Evolutionary conservation across 2,113 vertebrate species (phyloP), one percentile per base, ranked within the genome.

Genomic region (Caloenas nicobarica): DNA sequence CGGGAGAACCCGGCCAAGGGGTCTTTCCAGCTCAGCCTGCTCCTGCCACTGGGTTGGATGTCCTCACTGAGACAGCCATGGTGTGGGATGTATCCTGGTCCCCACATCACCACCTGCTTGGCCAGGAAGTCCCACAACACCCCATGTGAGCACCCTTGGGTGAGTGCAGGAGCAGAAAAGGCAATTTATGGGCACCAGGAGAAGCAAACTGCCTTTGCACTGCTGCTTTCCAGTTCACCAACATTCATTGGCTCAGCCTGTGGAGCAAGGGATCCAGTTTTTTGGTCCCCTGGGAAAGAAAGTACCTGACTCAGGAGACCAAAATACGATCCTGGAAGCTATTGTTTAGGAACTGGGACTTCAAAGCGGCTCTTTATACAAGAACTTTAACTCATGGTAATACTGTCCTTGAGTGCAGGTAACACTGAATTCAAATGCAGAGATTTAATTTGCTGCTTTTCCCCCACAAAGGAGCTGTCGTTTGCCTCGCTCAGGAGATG

Each of bases 1-100:
- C 7, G 15, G 46, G 14, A 50, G 26, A 84, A 44, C 48, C 34
- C 69, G 51, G 7, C 48, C 29, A 15, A 51, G 24, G 48, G 38
- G 19, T 24, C 9, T 11, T 17, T 54, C 29, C 73, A 23, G n/a
- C 58, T 83, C 65, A 56, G n/a, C 31, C n/a, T 29, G 54, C 61
- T 40, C 38, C 54, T 38, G 40, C 19, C 18, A 3, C 48, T 5
- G 5, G 11, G 17, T 40, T 2, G 1, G 28, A 21, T 0, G 0
- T 29, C 38, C 60, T 79, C 1, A 2, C 38, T 6, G 38, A 66
- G 31, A 36, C 54, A 79, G 34, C 46, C 38, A 29, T 0, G 50
- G 46, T 24, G 62, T 46, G 69, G 76, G 60, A 74, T 7, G 2
- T 11, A 8, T 12, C 64, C 64, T 7, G n/a, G 33, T 58, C 29